phyloP scores from a whole-genome alignment of 2,113 vertebrate species.

The Talpa occidentalis region DNA sequence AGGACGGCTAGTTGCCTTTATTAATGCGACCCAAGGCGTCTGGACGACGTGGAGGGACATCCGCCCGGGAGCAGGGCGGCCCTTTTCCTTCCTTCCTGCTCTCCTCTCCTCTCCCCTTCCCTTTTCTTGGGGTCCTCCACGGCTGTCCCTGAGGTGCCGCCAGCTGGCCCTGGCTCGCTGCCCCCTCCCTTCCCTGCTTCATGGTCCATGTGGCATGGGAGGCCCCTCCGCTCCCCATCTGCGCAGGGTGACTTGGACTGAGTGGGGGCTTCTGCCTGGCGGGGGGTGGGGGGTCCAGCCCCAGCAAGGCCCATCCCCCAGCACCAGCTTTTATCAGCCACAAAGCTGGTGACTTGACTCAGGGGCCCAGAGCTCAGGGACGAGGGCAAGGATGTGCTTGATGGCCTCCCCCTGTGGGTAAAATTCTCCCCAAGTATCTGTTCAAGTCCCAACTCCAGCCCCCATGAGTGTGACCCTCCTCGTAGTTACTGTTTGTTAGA shows the following conservation, averaged over 20 bases:
- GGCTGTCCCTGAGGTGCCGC: neutral
- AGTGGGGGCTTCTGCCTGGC: neutral
- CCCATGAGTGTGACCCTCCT: no score
- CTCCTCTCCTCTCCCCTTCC: no score
- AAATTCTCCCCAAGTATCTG: neutral
- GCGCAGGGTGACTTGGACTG: neutral
- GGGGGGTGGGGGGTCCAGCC: accelerated
- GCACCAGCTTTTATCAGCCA: accelerated
- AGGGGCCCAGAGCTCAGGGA: neutral
- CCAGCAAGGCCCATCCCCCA: accelerated
- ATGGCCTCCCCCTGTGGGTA: neutral
- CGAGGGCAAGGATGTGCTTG: neutral
- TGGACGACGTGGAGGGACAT: neutral
- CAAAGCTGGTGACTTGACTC: accelerated
- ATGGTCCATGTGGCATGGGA: accelerated
- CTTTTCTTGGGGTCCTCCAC: neutral
- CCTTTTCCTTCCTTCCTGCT: neutral
- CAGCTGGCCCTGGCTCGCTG: neutral
- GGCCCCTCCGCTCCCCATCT: no score
- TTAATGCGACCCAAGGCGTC: neutral
- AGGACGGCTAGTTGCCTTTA: neutral
- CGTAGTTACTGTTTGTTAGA: neutral
- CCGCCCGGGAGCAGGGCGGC: no score
- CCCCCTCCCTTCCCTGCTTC: neutral
- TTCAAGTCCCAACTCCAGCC: no score